Percentiles rank a stretch among this genome's conserved stretches.
phyloP scores from a whole-genome alignment of 2,888 invertebrate genomes.

The Nebria salina region DNA sequence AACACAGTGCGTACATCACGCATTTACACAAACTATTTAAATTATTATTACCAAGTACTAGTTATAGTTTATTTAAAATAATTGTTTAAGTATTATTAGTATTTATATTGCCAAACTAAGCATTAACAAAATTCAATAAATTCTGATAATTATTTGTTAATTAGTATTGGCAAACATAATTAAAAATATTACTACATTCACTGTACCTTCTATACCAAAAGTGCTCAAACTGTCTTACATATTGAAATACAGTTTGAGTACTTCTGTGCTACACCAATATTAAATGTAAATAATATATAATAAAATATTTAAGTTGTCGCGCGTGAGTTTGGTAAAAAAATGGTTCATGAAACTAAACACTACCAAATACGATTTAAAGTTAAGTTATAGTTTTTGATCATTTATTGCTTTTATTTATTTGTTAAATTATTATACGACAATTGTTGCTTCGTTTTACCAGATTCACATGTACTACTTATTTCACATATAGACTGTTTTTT shows the following conservation, averaged over 20 bases:
- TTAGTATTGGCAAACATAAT: background rate
- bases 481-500: background rate
- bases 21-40: background rate
- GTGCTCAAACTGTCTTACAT: background rate
- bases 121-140: background rate
- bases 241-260: background rate
- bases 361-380: background rate
- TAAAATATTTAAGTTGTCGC: background rate
- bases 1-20: background rate
- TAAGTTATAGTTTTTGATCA: background rate
- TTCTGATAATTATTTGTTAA: background rate
- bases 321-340: background rate
- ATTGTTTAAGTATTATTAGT: constrained; percentile 20
- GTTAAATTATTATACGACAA: background rate
- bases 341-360: background rate
- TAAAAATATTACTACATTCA: background rate
- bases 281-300: background rate
- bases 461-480: background rate
- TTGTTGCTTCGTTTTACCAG: background rate
- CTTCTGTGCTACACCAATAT: background rate
- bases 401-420: background rate
- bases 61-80: background rate
- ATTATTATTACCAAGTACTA: background rate
- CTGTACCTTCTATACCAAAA: background rate
- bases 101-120: constrained; percentile 3